Percentiles rank a stretch among this genome's conserved stretches.
Evolutionary conservation across 2,797 vertebrate species (phyloP).

Genomic region (Alexandromys oeconomus): DNA sequence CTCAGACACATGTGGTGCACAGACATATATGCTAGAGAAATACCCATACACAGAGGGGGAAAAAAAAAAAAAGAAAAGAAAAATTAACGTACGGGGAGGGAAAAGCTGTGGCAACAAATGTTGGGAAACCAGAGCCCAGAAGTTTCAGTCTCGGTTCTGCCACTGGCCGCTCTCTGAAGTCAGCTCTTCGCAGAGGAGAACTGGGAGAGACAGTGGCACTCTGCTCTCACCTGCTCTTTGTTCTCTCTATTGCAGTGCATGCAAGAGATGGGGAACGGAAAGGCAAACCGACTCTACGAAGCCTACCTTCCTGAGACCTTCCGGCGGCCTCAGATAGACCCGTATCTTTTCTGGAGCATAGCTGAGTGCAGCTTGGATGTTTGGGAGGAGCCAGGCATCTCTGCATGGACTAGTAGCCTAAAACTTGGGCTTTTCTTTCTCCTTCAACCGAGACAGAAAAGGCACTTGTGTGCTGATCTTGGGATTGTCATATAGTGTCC

Average conservation of each 20-base stretch:
- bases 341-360: conserved; percentile 89
- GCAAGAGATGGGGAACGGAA: conserved; percentile 98
- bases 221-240: conserved; percentile 47
- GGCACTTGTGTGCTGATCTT: background rate
- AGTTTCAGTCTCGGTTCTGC: conserved; percentile 5
- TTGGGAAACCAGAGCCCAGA: conserved; percentile 11
- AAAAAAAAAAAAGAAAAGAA: background rate
- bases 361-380: conserved; percentile 1
- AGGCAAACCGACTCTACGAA: conserved; percentile 97
- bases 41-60: background rate
- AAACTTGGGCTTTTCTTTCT: conserved; percentile 7
- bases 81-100: background rate
- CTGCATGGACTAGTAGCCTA: background rate
- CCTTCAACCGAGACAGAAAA: conserved; percentile 29
- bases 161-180: background rate
- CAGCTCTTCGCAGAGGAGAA: conserved; percentile 4
- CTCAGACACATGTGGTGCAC: background rate
- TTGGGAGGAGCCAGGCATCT: conserved; percentile 10
- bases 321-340: conserved; percentile 96
- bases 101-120: background rate
- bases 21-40: background rate
- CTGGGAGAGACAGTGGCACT: background rate
- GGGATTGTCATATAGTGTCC: background rate
- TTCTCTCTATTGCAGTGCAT: conserved; percentile 91
- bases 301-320: conserved; percentile 97